These are phyloP conservation scores for Dicaeum eximium DNA, from an alignment of 2,113 vertebrate species.

Conservation along the genomic window DNA sequence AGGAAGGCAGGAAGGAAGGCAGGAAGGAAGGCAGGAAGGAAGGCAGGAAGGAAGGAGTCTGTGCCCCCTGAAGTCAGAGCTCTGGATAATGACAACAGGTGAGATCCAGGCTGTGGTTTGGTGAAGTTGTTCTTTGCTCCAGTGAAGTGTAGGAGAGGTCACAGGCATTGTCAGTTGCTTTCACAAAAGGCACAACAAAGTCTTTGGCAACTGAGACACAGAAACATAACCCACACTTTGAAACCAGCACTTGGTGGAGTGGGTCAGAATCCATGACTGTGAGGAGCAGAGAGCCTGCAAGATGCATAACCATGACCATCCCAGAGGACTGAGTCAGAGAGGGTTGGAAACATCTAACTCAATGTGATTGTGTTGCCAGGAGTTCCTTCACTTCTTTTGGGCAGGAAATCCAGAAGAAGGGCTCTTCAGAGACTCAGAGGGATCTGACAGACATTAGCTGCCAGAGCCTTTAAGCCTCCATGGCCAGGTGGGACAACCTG, in stretches of 20 bases:
- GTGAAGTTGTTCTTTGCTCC: background rate
- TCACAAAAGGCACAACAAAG: background rate
- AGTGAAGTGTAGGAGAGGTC: background rate
- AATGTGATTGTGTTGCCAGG: background rate
- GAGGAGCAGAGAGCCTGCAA: background rate
- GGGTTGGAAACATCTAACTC: background rate
- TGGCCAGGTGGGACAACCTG: background rate
- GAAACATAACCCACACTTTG: background rate
- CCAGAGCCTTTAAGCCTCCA: background rate
- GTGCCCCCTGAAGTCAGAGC: background rate
- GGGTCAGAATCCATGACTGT: background rate
- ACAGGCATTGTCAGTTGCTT: background rate
- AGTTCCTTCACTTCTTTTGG: background rate
- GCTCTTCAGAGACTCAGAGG: background rate
- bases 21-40: background rate
- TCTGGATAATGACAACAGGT: background rate
- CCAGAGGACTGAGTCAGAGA: background rate
- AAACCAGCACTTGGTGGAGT: background rate
- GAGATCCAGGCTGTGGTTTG: background rate
- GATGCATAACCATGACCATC: background rate
- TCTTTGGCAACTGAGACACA: background rate
- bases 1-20: background rate
- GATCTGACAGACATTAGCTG: background rate
- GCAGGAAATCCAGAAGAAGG: background rate
- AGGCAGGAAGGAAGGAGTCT: background rate